These are phyloP conservation scores for Epinotia bilunana DNA, from an alignment of 2,888 invertebrate species.

Conservation along the genomic window DNA sequence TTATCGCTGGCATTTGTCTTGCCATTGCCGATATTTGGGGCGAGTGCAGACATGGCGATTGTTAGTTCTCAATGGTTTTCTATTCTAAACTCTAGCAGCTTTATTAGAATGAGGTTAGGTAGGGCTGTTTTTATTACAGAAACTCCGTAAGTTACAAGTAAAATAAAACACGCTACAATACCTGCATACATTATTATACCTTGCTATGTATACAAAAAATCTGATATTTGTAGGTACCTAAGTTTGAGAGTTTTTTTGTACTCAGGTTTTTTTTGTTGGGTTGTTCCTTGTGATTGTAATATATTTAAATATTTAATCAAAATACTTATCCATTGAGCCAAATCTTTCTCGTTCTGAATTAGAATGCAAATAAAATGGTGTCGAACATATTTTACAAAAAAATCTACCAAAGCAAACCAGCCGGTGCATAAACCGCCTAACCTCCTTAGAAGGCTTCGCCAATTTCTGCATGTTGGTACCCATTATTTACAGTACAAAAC, in stretches of 20 bases:
- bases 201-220: too few relatives aligned
- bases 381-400: not conserved
- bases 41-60: slow-evolving; percentile 45
- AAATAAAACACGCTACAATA: too few relatives aligned
- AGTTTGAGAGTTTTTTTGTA: not conserved
- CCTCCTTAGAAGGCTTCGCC: slow-evolving; percentile 56
- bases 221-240: too few relatives aligned
- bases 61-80: not conserved
- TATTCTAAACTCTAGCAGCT: not conserved
- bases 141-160: too few relatives aligned
- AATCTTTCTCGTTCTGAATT: too few relatives aligned
- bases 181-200: too few relatives aligned
- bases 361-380: not conserved
- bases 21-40: slow-evolving; percentile 60
- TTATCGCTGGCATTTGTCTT: slow-evolving; percentile 73
- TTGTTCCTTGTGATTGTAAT: not conserved
- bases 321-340: too few relatives aligned
- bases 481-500: slow-evolving; percentile 64
- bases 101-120: not conserved
- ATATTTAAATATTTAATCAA: not conserved
- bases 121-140: too few relatives aligned
- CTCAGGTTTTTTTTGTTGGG: not conserved
- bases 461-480: slow-evolving; percentile 56
- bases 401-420: slow-evolving; percentile 9
- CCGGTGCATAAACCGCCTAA: slow-evolving; percentile 33